Conservation (phyloP, 2,113 vertebrate species). For the Oncorhynchus clarkii region DNA sequence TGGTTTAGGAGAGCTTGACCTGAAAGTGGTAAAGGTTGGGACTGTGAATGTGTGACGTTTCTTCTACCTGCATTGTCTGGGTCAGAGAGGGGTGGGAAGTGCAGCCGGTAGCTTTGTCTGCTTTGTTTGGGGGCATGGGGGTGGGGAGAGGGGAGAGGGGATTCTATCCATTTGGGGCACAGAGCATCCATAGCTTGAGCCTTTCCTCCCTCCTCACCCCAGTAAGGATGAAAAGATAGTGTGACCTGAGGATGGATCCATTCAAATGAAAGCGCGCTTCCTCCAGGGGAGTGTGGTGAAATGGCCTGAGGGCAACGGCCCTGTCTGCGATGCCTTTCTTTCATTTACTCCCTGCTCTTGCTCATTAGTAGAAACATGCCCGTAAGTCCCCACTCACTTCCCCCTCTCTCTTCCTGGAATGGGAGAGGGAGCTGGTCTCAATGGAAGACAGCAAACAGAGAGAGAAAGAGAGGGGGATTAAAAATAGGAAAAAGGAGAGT, state of each 20-base stretch:
- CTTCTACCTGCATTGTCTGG: slow-evolving; percentile 47
- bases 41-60: slow-evolving; percentile 56
- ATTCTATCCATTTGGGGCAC: slow-evolving; percentile 31
- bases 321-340: not conserved
- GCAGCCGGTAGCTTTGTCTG: slow-evolving; percentile 31
- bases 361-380: slow-evolving; percentile 3
- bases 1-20: slow-evolving; percentile 73
- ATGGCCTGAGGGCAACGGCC: not conserved
- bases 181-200: slow-evolving; percentile 38
- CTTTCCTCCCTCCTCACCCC: not conserved
- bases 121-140: slow-evolving; percentile 25
- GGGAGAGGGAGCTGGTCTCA: too few relatives aligned
- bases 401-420: too few relatives aligned
- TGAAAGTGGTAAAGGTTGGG: slow-evolving; percentile 51
- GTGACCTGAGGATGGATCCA: slow-evolving; percentile 16
- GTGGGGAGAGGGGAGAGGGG: too few relatives aligned
- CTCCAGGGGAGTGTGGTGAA: not conserved
- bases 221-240: slow-evolving; percentile 35
- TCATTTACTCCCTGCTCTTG: not conserved
- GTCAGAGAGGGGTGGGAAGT: slow-evolving; percentile 32
- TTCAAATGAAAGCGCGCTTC: not conserved
- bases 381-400: not conserved
- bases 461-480: not conserved
- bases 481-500: not conserved
- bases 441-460: too few relatives aligned